Evolutionary conservation across 1,140 invertebrate species (phyloP).

Genomic region (Vanessa tameamea): DNA sequence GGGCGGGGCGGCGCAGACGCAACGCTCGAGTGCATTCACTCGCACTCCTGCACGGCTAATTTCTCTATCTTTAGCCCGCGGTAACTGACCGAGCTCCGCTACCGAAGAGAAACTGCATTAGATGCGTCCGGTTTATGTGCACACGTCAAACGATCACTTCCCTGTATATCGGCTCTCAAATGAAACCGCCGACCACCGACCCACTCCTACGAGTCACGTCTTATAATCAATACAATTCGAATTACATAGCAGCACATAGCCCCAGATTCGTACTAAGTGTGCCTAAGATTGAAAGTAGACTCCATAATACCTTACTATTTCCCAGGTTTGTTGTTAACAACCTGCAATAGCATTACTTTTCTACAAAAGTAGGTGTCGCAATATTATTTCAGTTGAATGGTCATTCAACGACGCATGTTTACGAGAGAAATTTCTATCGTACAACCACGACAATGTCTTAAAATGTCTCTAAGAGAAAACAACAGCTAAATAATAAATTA

Average conservation of each 20-base stretch:
- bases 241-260: conserved; percentile 1
- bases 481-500: conserved; percentile 8
- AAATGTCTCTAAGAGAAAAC: not conserved
- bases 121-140: conserved; percentile 68
- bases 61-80: conserved; percentile 78
- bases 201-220: conserved; percentile 35
- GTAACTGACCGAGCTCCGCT: conserved; percentile 72
- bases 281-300: conserved; percentile 49
- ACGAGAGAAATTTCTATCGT: conserved; percentile 8
- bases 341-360: conserved; percentile 46
- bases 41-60: conserved; percentile 65
- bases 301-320: conserved; percentile 44
- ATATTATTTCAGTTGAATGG: conserved; percentile 40
- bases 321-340: conserved; percentile 36
- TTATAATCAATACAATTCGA: conserved; percentile 36
- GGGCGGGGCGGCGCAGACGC: conserved; percentile 50
- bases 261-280: conserved; percentile 35
- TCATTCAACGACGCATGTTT: conserved; percentile 1
- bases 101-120: conserved; percentile 74
- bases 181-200: conserved; percentile 19
- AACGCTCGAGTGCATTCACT: conserved; percentile 63
- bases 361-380: conserved; percentile 50
- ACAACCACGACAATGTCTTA: conserved; percentile 14
- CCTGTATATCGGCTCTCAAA: conserved; percentile 39
- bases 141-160: conserved; percentile 61